Conservation (phyloP, 2,113 vertebrate species). For the Onychorhynchus coronatus region DNA sequence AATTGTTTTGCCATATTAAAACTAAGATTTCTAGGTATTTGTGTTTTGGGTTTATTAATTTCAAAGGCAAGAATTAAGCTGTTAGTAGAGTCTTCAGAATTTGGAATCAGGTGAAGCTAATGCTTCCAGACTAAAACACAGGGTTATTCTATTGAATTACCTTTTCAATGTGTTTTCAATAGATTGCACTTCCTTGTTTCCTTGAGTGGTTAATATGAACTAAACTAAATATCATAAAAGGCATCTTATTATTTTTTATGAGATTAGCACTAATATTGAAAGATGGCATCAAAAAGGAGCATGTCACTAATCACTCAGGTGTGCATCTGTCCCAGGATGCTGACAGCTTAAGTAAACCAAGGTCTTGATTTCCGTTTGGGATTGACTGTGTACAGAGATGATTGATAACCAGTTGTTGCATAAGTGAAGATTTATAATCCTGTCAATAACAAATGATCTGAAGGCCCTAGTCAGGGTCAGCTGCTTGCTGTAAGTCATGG, state of each 20-base stretch:
- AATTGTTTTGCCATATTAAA: neutral
- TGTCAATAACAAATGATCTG: neutral
- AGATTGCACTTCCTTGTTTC: neutral
- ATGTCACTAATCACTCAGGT: neutral
- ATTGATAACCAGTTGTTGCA: neutral
- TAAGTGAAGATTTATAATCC: neutral
- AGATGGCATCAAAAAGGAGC: neutral
- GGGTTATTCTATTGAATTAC: neutral
- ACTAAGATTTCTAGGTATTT: neutral
- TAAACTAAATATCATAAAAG: neutral
- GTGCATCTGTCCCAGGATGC: neutral
- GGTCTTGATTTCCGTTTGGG: neutral
- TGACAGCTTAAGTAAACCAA: neutral
- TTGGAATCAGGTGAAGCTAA: neutral
- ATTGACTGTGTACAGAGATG: neutral
- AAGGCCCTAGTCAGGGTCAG: neutral
- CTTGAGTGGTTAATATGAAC: neutral
- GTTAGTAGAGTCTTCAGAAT: neutral
- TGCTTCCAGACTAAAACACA: neutral
- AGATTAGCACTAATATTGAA: neutral
- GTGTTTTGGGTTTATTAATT: neutral
- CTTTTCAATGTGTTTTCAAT: neutral
- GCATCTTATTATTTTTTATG: neutral
- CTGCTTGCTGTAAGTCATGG: neutral
- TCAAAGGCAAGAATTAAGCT: neutral